Evolutionary conservation across 1,140 invertebrate genomes (phyloP).

Genomic region (Drosophila yakuba): DNA sequence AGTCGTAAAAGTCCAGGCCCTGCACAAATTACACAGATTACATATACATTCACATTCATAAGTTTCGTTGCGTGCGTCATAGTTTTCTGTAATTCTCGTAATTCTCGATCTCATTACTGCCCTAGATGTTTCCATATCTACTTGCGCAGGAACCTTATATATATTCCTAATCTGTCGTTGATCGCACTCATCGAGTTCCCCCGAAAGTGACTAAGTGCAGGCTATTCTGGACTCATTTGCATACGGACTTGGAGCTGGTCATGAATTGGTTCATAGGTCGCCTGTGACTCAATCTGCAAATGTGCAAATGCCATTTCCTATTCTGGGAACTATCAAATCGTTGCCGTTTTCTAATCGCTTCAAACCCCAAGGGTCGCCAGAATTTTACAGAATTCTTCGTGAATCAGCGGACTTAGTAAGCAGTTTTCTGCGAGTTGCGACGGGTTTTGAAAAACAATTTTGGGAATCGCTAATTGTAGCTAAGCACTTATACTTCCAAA

Average conservation of each 20-base stretch:
- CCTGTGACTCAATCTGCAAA: constrained; percentile 37
- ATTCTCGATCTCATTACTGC: neutral
- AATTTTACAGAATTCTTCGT: constrained; percentile 16
- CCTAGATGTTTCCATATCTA: constrained; percentile 24
- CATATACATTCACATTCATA: too few relatives aligned
- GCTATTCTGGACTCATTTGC: constrained; percentile 4
- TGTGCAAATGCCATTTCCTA: constrained; percentile 27
- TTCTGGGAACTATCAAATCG: constrained; percentile 34
- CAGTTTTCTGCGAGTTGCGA: constrained; percentile 1
- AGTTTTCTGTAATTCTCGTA: constrained; percentile 19
- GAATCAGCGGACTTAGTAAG: constrained; percentile 16
- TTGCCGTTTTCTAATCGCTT: constrained; percentile 13
- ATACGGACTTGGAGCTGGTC: constrained; percentile 7
- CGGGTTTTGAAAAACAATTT: neutral
- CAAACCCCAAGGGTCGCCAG: constrained; percentile 9
- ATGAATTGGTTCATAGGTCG: constrained; percentile 39
- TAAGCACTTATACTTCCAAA: too few relatives aligned
- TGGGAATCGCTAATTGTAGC: too few relatives aligned
- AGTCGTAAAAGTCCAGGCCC: constrained; percentile 47
- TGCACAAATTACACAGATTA: constrained; percentile 10
- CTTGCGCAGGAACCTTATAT: constrained; percentile 4
- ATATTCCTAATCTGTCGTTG: constrained; percentile 20
- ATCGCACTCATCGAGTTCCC: constrained; percentile 32
- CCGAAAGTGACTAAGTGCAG: constrained; percentile 34
- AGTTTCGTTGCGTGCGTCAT: constrained; percentile 33